These are phyloP conservation scores for Kryptolebias ocellatus DNA, from an alignment of 2,797 vertebrate species.

Conservation along the genomic window DNA sequence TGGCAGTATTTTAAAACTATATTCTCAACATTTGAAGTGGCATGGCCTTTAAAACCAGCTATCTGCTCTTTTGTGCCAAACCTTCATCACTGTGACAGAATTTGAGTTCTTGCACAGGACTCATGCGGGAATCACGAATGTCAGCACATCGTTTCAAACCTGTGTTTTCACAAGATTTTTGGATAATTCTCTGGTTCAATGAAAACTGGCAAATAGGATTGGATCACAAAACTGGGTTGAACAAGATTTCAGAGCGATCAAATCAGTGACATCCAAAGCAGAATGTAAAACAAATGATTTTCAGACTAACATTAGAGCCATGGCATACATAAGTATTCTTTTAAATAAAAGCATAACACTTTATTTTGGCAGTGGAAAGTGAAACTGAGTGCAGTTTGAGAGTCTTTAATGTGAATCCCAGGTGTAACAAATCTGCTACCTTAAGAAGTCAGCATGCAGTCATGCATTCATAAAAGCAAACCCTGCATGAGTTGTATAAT, in stretches of 20 bases:
- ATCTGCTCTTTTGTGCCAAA: slow-evolving; percentile 16
- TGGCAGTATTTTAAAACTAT: slow-evolving; percentile 19
- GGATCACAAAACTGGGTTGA: neutral
- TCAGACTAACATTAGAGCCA: neutral
- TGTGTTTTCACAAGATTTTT: neutral
- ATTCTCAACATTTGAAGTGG: slow-evolving; percentile 26
- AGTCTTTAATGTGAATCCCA: slow-evolving; percentile 35
- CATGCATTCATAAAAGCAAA: slow-evolving; percentile 25
- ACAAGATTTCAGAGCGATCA: neutral
- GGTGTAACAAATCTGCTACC: slow-evolving; percentile 25
- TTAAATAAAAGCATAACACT: too few species aligned
- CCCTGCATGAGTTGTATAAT: slow-evolving; percentile 19
- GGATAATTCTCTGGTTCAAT: neutral
- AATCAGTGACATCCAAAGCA: neutral
- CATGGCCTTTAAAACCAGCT: slow-evolving; percentile 33
- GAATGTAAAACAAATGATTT: neutral
- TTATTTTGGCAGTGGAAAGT: slow-evolving; percentile 20
- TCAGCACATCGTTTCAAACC: neutral
- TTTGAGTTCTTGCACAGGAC: slow-evolving; percentile 2
- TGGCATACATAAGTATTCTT: neutral
- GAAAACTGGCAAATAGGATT: neutral
- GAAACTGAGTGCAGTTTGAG: slow-evolving; percentile 24
- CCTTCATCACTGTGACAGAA: slow-evolving; percentile 13
- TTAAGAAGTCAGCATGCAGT: neutral
- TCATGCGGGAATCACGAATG: neutral